These are phyloP conservation scores for Pocillopora damicornis DNA, from an alignment of 64 coral and sea anemone species.

Conservation along the genomic window DNA sequence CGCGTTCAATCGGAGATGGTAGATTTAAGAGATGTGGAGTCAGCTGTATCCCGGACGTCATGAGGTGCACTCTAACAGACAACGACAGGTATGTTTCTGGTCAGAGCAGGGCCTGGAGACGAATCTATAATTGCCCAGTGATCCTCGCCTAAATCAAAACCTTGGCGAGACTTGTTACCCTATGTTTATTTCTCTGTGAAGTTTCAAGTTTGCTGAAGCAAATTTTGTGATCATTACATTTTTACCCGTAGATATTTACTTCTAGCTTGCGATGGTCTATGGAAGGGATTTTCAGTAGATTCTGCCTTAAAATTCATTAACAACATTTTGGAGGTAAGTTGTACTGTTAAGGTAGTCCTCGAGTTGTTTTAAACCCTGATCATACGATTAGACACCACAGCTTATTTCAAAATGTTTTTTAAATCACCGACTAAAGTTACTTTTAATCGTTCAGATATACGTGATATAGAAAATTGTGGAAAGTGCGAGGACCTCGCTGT, in stretches of 20 bases:
- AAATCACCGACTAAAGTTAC: no score
- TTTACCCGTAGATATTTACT: conserved; percentile 59
- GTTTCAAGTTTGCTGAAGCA: not conserved
- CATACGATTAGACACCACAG: no score
- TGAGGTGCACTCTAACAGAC: conserved; percentile 84
- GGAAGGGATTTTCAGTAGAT: conserved; percentile 96
- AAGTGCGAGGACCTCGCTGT: no score
- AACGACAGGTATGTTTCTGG: conserved; percentile 65
- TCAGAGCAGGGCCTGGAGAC: not conserved
- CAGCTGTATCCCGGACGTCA: conserved; percentile 83
- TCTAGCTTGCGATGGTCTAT: conserved; percentile 91
- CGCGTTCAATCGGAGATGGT: conserved; percentile 88
- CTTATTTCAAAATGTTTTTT: no score
- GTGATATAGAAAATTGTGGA: no score
- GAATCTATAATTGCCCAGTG: no score
- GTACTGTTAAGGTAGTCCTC: not conserved
- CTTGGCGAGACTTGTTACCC: no score
- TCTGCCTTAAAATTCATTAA: conserved; percentile 89
- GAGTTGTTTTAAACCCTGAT: no score
- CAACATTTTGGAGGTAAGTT: conserved; percentile 74
- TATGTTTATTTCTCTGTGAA: no score
- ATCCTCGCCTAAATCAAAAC: no score
- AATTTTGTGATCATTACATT: not conserved
- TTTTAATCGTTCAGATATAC: no score
- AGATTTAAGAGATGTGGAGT: conserved; percentile 96